Evolutionary conservation across 2,797 vertebrate genomes (phyloP).

Genomic region (Bovichtus variegatus): DNA sequence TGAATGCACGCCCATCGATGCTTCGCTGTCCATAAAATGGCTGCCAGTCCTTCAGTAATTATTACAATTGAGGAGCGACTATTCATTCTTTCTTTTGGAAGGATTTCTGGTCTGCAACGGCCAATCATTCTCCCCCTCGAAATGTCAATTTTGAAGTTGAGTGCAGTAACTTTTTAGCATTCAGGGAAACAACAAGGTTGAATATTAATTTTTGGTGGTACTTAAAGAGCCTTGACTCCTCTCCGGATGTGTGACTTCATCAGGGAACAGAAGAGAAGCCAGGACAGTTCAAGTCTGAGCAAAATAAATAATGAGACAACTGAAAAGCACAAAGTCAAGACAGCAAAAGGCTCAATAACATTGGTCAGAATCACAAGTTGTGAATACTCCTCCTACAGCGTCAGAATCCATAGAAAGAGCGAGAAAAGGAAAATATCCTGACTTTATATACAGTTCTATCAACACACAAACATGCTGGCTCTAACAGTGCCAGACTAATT

Average conservation of each 20-base stretch:
- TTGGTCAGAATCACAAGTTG: too few relatives aligned
- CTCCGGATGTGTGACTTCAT: background rate
- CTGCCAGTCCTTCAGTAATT: background rate
- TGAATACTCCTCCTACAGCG: background rate
- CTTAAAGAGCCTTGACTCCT: background rate
- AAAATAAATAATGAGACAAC: conserved; percentile 8
- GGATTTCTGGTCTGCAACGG: background rate
- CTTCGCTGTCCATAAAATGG: background rate
- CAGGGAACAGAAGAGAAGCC: background rate
- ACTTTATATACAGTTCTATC: background rate
- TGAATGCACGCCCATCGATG: background rate
- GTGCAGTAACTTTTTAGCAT: conserved; percentile 19
- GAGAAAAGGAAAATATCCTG: too few relatives aligned
- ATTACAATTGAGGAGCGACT: background rate
- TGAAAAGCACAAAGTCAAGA: background rate
- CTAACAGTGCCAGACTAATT: background rate
- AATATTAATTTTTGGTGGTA: background rate
- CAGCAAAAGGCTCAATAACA: background rate
- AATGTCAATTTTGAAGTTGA: conserved; percentile 2
- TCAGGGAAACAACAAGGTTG: conserved; percentile 1
- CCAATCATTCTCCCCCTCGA: background rate
- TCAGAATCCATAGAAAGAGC: background rate
- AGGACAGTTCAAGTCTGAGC: background rate
- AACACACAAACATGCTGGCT: background rate
- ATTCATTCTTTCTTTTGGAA: background rate